phyloP scores from a whole-genome alignment of 1,140 invertebrate species.

The Chlorops oryzae region DNA sequence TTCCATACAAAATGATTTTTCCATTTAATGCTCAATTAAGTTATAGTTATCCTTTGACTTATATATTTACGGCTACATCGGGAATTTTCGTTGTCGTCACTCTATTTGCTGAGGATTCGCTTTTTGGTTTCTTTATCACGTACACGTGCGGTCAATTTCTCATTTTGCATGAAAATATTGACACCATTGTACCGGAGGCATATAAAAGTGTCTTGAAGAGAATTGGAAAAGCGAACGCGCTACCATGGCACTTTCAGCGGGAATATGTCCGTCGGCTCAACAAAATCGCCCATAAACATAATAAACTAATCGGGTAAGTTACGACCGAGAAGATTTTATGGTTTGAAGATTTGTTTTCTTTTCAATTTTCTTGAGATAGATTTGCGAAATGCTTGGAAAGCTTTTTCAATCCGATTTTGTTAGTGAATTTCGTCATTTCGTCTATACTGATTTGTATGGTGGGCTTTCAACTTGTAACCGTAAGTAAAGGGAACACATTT shows the following conservation, averaged over 20 bases:
- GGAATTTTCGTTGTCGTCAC: constrained; percentile 46
- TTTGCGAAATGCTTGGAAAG: constrained; percentile 31
- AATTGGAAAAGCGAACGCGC: no score
- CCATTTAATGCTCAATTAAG: constrained; percentile 31
- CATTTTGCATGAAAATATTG: constrained; percentile 31
- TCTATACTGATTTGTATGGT: constrained; percentile 43
- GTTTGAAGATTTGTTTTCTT: not conserved
- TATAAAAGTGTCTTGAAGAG: constrained; percentile 2
- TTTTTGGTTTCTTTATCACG: constrained; percentile 41
- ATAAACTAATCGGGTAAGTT: constrained; percentile 31
- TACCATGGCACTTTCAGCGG: constrained; percentile 2
- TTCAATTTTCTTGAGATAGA: constrained; percentile 19
- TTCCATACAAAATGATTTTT: constrained; percentile 44
- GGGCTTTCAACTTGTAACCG: constrained; percentile 42
- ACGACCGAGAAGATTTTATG: not conserved
- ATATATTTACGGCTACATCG: constrained; percentile 38
- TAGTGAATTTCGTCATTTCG: constrained; percentile 38
- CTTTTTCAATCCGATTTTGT: constrained; percentile 41
- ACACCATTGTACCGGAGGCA: constrained; percentile 14
- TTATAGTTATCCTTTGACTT: constrained; percentile 32
- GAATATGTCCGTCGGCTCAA: constrained; percentile 14
- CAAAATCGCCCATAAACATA: constrained; percentile 25
- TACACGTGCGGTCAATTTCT: constrained; percentile 41
- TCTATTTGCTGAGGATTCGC: constrained; percentile 41
- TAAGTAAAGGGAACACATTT: no score